Evolutionary conservation across 2,113 vertebrate species (phyloP).

Genomic region (Leucoraja erinaceus): DNA sequence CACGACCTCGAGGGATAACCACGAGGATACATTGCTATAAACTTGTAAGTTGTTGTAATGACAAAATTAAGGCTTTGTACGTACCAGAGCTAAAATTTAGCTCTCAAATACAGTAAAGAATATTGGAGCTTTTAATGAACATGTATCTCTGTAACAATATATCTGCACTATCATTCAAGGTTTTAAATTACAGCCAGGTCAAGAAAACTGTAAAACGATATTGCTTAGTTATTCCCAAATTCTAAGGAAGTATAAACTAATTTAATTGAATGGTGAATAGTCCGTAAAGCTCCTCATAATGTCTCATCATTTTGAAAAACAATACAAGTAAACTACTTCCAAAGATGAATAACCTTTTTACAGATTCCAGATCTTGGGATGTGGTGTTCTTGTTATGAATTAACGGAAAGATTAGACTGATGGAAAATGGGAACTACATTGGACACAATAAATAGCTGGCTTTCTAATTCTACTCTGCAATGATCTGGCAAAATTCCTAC

Average conservation of each 20-base stretch:
- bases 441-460: not conserved
- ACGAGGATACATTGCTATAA: too few relatives aligned
- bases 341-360: not conserved
- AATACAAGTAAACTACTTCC: not conserved
- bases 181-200: not conserved
- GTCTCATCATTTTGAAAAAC: not conserved
- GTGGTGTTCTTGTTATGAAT: not conserved
- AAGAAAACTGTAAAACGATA: not conserved
- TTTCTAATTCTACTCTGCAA: not conserved
- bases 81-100: not conserved
- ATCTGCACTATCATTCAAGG: not conserved
- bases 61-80: not conserved
- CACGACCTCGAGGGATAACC: too few relatives aligned
- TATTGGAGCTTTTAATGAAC: not conserved
- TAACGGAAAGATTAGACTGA: not conserved
- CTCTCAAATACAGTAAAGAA: not conserved
- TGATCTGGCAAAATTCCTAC: not conserved
- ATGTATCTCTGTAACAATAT: not conserved
- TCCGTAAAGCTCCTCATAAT: not conserved
- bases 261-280: not conserved
- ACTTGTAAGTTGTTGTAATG: not conserved
- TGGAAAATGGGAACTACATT: not conserved
- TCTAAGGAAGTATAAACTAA: not conserved
- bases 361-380: not conserved
- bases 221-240: not conserved